Base-by-base conservation (phyloP, 2,888 invertebrate species). In the Drosophila pullipes region DNA sequence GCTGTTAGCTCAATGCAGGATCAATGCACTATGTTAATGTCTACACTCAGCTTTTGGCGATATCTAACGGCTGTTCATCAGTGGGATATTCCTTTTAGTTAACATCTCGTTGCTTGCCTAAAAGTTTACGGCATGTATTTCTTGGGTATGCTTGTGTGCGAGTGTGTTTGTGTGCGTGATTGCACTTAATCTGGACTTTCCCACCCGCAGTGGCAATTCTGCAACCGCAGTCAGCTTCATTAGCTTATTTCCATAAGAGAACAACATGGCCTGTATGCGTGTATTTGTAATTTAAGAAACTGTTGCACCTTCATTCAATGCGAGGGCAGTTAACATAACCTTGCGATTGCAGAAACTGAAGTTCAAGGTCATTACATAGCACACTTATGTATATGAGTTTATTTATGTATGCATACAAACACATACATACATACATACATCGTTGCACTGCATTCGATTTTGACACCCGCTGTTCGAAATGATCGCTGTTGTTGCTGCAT, bases 331-430 rank as follows among this genome's bases (percentile, higher is more conserved):
- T 74, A 66, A 58, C 70, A 61, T 59, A 64, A 62, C 67, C 30
- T 9, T 22, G 4, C 22, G 44, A 66, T 69, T 76, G 65, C 65
- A 72, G 62, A 71, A 76, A 69, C 47, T 74, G 75, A 85, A 90
- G 85, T 90, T 90, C 85, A 85, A 90, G 85, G 85, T 85, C 89
- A 90, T 76, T 76, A 65, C 65, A 75, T 80, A 70, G 70, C 58
- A 70, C 61, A 72, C 53, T 53, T 72, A 71, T 50, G n/a, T 13
- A 54, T 54, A n/a, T 10, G 11, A 39, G 6, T 30, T 69, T 28
- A 47, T 44, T 59, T 54, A 39, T 39, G 33, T 16, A 61, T 35
- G 35, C 49, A 53, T 30, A 47, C 11, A 37, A 9, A 10, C 18
- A 31, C 50, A 30, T 49, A 30, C 31, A 28, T 13, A 30, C 31